phyloP scores from a whole-genome alignment of 2,113 vertebrate species.

The Cepphus grylle region DNA sequence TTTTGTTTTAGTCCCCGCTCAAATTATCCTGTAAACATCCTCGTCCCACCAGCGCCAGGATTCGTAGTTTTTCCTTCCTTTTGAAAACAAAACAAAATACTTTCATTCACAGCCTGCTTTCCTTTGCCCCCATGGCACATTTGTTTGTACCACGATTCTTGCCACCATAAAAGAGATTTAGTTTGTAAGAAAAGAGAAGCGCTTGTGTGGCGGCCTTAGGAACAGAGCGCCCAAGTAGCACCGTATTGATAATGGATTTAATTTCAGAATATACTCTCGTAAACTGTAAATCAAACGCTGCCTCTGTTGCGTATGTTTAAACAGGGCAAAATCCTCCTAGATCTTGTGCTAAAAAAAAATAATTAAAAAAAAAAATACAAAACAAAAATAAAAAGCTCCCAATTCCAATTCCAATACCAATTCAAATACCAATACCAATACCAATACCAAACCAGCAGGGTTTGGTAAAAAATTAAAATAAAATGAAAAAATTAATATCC shows the following conservation, averaged over 20 bases:
- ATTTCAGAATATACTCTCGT: background rate
- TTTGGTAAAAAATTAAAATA: background rate
- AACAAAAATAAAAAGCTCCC: background rate
- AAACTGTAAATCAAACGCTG: background rate
- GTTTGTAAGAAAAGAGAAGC: background rate
- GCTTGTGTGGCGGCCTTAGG: rapidly evolving
- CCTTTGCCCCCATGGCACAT: background rate
- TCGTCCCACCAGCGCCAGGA: background rate
- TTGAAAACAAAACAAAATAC: background rate
- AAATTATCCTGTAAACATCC: slow-evolving; percentile 23
- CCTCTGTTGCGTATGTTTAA: background rate
- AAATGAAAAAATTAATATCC: background rate
- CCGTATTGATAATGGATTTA: background rate
- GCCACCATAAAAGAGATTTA: background rate
- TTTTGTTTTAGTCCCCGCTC: slow-evolving; percentile 34
- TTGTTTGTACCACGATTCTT: background rate
- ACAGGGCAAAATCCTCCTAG: background rate
- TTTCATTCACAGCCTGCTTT: background rate
- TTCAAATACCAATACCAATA: too few species aligned
- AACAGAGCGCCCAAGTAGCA: background rate
- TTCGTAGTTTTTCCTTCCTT: background rate
- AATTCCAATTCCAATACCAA: too few species aligned
- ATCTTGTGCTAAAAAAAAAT: too few species aligned
- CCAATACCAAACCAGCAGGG: too few species aligned
- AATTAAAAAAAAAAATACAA: background rate